Conservation (phyloP, 1,140 invertebrate genomes). For the Drosophila orena region DNA sequence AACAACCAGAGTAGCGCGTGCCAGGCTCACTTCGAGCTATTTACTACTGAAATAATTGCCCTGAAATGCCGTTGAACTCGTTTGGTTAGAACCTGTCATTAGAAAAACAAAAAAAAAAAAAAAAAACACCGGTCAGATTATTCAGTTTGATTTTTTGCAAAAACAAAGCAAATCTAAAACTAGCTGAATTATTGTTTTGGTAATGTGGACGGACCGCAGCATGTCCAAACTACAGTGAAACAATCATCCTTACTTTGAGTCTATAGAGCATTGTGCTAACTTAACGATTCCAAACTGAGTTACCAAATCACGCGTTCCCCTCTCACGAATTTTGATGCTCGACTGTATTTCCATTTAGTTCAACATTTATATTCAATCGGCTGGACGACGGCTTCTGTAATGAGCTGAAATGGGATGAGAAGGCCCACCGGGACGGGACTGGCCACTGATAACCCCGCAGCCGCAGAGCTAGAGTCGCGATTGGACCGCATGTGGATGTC, state of each 20-base stretch:
- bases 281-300: too few relatives aligned
- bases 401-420: constrained; percentile 38
- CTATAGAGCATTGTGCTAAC: too few relatives aligned
- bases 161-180: constrained; percentile 47
- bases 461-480: constrained; percentile 24
- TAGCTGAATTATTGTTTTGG: constrained; percentile 45
- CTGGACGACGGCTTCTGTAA: constrained; percentile 33
- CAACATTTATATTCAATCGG: constrained; percentile 19
- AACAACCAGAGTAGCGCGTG: constrained; percentile 27
- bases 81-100: constrained; percentile 73
- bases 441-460: constrained; percentile 63
- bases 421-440: constrained; percentile 32
- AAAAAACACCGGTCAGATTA: constrained; percentile 42
- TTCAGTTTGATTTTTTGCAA: constrained; percentile 36
- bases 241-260: too few relatives aligned
- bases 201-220: constrained; percentile 38
- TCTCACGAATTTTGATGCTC: background rate
- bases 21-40: constrained; percentile 49
- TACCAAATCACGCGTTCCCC: background rate
- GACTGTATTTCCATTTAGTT: constrained; percentile 3
- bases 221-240: constrained; percentile 15
- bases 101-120: constrained; percentile 29
- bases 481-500: constrained; percentile 61
- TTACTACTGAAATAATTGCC: constrained; percentile 70
- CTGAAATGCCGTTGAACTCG: constrained; percentile 78